Percentiles rank a stretch among this genome's conserved stretches.
Conservation (phyloP, 2,888 invertebrate genomes). For the Phalera bucephala region DNA sequence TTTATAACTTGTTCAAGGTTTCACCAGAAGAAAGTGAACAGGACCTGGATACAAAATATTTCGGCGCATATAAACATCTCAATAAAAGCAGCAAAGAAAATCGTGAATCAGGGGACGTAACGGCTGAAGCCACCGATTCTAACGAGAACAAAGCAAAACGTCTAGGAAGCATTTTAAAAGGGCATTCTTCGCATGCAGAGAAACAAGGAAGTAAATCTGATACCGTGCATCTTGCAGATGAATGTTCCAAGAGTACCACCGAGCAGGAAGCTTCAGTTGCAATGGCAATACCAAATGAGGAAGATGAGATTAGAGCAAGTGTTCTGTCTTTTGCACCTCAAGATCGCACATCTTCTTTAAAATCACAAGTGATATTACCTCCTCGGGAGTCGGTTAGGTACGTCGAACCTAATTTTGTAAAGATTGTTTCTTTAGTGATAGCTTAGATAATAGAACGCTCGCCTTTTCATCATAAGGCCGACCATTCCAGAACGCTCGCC, state of each 20-base stretch:
- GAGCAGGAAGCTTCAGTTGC: not conserved
- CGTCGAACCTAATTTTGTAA: not conserved
- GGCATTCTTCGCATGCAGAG: too few species aligned
- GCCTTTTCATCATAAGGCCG: too few species aligned
- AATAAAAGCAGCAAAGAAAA: constrained; percentile 31
- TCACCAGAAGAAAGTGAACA: constrained; percentile 64
- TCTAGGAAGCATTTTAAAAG: constrained; percentile 10
- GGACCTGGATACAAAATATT: constrained; percentile 71
- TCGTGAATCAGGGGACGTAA: constrained; percentile 5
- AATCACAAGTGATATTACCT: constrained; percentile 33
- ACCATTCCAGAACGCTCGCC: too few species aligned
- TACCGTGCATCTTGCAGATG: too few species aligned
- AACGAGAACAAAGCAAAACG: constrained; percentile 12
- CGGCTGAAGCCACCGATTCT: constrained; percentile 12
- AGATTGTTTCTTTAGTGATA: too few species aligned
- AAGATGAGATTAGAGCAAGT: constrained; percentile 14
- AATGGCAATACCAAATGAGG: constrained; percentile 7
- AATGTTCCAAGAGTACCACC: too few species aligned
- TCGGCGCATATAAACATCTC: constrained; percentile 60
- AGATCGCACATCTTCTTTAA: constrained; percentile 12
- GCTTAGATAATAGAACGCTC: too few species aligned
- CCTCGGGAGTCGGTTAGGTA: constrained; percentile 46
- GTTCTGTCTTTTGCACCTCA: constrained; percentile 9
- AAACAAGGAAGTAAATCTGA: too few species aligned
- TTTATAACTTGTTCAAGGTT: constrained; percentile 45